Base-by-base conservation (phyloP, 2,888 invertebrate genomes). In the Caenorhabditis zanzibari region DNA sequence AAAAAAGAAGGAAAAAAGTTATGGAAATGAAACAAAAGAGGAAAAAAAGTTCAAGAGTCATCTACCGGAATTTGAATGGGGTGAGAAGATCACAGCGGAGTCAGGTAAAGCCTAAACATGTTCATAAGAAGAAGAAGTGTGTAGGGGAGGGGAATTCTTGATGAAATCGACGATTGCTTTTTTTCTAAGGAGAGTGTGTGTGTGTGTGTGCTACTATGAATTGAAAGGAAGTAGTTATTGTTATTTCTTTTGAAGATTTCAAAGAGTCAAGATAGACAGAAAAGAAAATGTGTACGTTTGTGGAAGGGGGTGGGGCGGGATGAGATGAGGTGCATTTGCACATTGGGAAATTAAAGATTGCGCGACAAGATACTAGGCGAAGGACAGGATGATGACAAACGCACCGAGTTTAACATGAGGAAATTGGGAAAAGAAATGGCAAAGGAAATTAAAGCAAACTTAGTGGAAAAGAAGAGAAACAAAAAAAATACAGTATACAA, bases 171-270 rank as follows among this genome's bases (percentile, higher is more conserved):
- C 61, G 24, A 52, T 35, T 63, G 61, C 44, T 26, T 68, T 68
- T 52, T 41, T 68, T 68, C 41, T 54, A 35, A 38, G 24, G 19
- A 54, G 38, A 72, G 52, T 52, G 0, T 14, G 32, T 38, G 72
- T 49, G 52, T 52, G 0, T 14, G 32, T 38, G 72, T 49, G 63
- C 64, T 19, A 73, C 47, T 52, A 58, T 69, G 61, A 81, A 74
- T 81, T 81, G 74, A 74, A 74, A 81, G 74, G 74, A 75, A 81
- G 74, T 74, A 81, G 81, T 75, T 74, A 81, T 81, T 81, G 74
- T 81, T 80, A 72, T 81, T 81, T 75, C 81, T 81, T 69, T 81
- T 74, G 69, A 74, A 74, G 74, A 79, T 79, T 81, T 81, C 56
- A 52, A 69, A 59, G 81, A 63, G 74, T 73, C 69, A 74, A 68